Conservation (phyloP, 2,797 vertebrate genomes). For the Otolemur crassicaudatus region DNA sequence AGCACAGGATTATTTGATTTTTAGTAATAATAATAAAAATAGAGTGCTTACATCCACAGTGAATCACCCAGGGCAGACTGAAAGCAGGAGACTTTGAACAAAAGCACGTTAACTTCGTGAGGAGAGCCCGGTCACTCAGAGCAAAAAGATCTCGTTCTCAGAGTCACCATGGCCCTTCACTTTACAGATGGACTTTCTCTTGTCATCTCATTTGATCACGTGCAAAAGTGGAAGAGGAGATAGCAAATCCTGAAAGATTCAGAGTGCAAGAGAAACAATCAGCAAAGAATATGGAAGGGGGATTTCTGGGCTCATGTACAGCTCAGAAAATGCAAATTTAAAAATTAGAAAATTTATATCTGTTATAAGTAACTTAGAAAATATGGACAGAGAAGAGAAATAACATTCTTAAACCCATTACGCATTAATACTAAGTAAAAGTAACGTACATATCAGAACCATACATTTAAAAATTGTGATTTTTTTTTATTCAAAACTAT, state of each 20-base stretch:
- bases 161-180: neutral
- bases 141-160: neutral
- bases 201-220: neutral
- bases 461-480: neutral
- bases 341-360: neutral
- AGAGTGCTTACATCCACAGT: neutral
- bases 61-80: neutral
- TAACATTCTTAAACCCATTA: neutral
- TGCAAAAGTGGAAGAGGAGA: neutral
- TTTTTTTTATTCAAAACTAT: neutral
- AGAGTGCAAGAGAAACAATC: fast-evolving
- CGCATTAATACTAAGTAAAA: neutral
- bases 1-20: neutral
- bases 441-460: neutral
- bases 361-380: neutral
- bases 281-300: neutral
- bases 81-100: neutral
- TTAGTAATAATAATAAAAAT: neutral
- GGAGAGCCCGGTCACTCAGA: neutral
- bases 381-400: neutral
- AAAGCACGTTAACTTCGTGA: neutral
- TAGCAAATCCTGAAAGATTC: neutral
- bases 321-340: neutral
- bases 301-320: neutral
- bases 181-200: neutral